These are phyloP conservation scores for Sinocyclocheilus anophthalmus DNA, from an alignment of 2,113 vertebrate genomes.

Conservation along the genomic window DNA sequence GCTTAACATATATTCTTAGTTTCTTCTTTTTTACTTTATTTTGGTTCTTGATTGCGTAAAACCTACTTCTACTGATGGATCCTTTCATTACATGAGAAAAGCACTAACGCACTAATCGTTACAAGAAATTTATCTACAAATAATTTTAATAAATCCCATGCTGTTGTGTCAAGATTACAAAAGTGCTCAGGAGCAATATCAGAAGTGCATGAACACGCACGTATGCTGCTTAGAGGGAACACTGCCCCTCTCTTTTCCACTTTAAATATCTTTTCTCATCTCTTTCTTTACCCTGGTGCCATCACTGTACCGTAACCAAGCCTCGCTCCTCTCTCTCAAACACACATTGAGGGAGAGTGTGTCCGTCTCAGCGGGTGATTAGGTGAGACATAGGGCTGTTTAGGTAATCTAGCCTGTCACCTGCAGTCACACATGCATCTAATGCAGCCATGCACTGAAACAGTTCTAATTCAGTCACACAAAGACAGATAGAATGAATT, in stretches of 20 bases:
- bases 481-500: not conserved
- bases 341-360: constrained; percentile 7
- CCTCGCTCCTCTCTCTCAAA: not conserved
- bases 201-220: not conserved
- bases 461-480: not conserved
- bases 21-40: too few relatives aligned
- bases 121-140: not conserved
- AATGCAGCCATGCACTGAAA: not conserved
- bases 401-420: constrained; percentile 31
- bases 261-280: not conserved
- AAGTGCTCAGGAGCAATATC: not conserved
- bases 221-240: not conserved
- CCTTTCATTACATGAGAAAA: not conserved
- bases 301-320: constrained; percentile 2
- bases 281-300: not conserved
- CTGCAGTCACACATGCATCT: constrained; percentile 14
- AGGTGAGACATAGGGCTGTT: constrained; percentile 35
- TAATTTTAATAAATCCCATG: not conserved
- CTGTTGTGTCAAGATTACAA: not conserved
- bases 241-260: not conserved
- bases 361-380: constrained; percentile 38
- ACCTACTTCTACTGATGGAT: not conserved
- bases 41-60: not conserved
- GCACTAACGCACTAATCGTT: not conserved
- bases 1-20: too few relatives aligned